A percentile compares a stretch with the other conserved stretches of the same genome.
Evolutionary conservation across 2,888 invertebrate species (phyloP).

Genomic region (Leptopilina drosophilae): DNA sequence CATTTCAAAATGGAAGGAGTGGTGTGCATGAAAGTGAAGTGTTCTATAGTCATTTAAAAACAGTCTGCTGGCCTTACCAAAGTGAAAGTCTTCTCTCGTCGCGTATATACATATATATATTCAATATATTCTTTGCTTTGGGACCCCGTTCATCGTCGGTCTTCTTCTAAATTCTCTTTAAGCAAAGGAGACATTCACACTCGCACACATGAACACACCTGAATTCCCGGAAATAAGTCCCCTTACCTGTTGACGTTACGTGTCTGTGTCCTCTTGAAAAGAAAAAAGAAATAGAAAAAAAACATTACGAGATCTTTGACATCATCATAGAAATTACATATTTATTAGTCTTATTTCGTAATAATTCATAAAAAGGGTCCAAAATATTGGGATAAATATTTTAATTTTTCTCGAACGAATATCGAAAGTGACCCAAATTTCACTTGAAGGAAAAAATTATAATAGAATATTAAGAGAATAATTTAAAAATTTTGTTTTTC

Average conservation of each 20-base stretch:
- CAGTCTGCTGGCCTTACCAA: constrained; percentile 37
- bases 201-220: neutral
- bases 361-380: neutral
- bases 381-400: neutral
- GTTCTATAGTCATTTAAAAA: constrained; percentile 39
- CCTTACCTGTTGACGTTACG: neutral
- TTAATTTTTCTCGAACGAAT: too few relatives aligned
- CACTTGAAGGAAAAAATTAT: too few relatives aligned
- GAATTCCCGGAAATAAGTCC: constrained; percentile 19
- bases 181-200: constrained; percentile 14
- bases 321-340: constrained; percentile 27
- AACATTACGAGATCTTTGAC: constrained; percentile 34
- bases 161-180: constrained; percentile 11
- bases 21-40: constrained; percentile 44
- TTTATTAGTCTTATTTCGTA: neutral
- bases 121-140: constrained; percentile 14
- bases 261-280: neutral
- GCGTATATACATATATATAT: too few relatives aligned
- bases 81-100: constrained; percentile 41
- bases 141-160: constrained; percentile 16
- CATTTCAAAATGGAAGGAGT: constrained; percentile 19
- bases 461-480: too few relatives aligned
- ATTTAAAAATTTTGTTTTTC: too few relatives aligned
- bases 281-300: neutral
- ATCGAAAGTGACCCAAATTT: too few relatives aligned